These are phyloP conservation scores for Lampris incognitus DNA, from an alignment of 2,113 vertebrate species.

Conservation along the genomic window DNA sequence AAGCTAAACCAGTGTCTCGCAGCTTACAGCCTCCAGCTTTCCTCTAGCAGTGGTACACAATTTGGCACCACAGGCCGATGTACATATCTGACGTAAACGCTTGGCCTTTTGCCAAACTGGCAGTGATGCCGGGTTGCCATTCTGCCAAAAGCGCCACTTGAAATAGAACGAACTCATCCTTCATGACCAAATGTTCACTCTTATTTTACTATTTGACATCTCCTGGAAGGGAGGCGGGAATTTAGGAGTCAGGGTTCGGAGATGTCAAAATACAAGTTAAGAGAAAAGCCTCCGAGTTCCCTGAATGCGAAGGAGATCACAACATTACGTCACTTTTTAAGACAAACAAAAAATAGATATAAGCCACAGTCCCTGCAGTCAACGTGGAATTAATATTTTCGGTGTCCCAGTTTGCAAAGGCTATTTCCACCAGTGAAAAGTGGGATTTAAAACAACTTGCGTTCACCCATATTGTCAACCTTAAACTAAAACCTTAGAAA, in stretches of 20 bases:
- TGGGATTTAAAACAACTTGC: neutral
- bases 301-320: neutral
- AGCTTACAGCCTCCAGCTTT: neutral
- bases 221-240: neutral
- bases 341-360: constrained; percentile 10
- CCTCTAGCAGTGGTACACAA: neutral
- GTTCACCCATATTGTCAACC: neutral
- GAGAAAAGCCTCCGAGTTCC: no score
- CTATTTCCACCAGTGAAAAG: neutral
- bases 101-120: constrained; percentile 32
- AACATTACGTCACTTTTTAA: neutral
- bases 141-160: constrained; percentile 9
- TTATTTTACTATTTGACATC: constrained; percentile 2
- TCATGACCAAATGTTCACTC: constrained; percentile 13
- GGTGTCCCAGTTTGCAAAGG: constrained; percentile 33
- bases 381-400: constrained; percentile 37
- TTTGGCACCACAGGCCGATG: constrained; percentile 1
- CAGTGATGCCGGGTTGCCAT: constrained; percentile 10
- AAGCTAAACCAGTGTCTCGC: neutral
- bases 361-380: constrained; percentile 30
- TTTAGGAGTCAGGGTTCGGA: neutral
- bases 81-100: neutral
- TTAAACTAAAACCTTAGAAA: neutral
- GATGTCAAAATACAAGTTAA: neutral
- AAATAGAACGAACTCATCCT: constrained; percentile 32